Conservation (phyloP, 2,797 vertebrate genomes). For the Sebastes iracundus region DNA sequence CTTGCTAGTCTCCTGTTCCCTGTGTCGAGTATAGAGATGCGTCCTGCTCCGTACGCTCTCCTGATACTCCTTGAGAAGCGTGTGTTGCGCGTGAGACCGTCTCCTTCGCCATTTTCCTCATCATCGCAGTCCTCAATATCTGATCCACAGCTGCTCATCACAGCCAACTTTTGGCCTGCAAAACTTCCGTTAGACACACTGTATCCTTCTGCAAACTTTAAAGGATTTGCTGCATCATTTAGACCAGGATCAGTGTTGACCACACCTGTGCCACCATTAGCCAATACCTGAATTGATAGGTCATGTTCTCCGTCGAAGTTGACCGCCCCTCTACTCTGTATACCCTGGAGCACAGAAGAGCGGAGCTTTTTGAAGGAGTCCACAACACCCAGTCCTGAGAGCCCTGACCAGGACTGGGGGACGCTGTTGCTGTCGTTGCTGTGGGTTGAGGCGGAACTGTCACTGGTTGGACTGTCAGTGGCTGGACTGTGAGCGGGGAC, state of each 20-base stretch:
- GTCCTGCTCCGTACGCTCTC: constrained; percentile 90
- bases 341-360: constrained; percentile 92
- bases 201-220: constrained; percentile 39
- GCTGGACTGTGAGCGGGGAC: constrained; percentile 39
- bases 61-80: constrained; percentile 92
- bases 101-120: constrained; percentile 79
- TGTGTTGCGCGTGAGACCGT: constrained; percentile 86
- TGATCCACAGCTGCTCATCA: constrained; percentile 33
- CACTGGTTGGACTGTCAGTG: constrained; percentile 71
- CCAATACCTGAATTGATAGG: constrained; percentile 39
- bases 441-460: constrained; percentile 78
- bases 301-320: constrained; percentile 54
- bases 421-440: constrained; percentile 58
- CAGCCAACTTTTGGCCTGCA: constrained; percentile 47
- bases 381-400: constrained; percentile 90
- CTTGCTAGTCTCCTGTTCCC: constrained; percentile 57
- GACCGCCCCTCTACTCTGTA: constrained; percentile 85
- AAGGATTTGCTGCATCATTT: constrained; percentile 20
- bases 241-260: constrained; percentile 20
- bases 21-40: constrained; percentile 87
- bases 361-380: constrained; percentile 97
- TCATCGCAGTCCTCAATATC: constrained; percentile 79
- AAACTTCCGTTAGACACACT: constrained; percentile 53
- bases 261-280: constrained; percentile 52
- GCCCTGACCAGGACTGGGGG: constrained; percentile 87